Evolutionary conservation across 2,888 invertebrate genomes (phyloP).

Genomic region (Nomada lathburiana): DNA sequence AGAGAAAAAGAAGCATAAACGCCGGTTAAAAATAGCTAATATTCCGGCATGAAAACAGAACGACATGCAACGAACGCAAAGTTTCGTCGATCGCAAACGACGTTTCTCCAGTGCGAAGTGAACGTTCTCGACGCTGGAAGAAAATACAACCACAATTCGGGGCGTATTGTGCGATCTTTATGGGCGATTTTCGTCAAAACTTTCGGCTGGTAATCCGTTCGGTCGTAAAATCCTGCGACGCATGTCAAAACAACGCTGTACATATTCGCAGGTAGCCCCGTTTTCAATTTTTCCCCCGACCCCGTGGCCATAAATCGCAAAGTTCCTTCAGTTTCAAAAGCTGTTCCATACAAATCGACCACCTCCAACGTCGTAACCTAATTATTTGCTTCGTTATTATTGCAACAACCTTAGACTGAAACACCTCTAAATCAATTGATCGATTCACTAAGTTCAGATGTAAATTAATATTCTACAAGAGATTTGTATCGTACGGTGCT

Average conservation of each 20-base stretch:
- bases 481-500: too few relatives aligned
- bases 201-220: slow-evolving; percentile 42
- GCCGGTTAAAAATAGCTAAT: slow-evolving; percentile 26
- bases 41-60: neutral
- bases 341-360: neutral
- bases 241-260: slow-evolving; percentile 52
- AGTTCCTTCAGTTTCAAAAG: neutral
- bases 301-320: neutral
- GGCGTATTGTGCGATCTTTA: slow-evolving; percentile 51
- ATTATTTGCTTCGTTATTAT: neutral
- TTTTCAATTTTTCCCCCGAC: slow-evolving; percentile 3
- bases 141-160: slow-evolving; percentile 19
- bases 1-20: neutral
- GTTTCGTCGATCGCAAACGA: slow-evolving; percentile 1
- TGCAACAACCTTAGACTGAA: too few relatives aligned
- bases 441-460: too few relatives aligned
- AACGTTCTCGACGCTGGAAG: neutral
- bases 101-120: slow-evolving; percentile 3
- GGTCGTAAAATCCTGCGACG: slow-evolving; percentile 53
- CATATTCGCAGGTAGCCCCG: slow-evolving; percentile 46
- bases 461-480: too few relatives aligned
- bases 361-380: neutral
- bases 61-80: neutral
- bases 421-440: too few relatives aligned
- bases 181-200: slow-evolving; percentile 45